A percentile compares a stretch with the other conserved stretches of the same genome.
Evolutionary conservation across 2,797 vertebrate genomes (phyloP).

Genomic region (Iguana delicatissima): DNA sequence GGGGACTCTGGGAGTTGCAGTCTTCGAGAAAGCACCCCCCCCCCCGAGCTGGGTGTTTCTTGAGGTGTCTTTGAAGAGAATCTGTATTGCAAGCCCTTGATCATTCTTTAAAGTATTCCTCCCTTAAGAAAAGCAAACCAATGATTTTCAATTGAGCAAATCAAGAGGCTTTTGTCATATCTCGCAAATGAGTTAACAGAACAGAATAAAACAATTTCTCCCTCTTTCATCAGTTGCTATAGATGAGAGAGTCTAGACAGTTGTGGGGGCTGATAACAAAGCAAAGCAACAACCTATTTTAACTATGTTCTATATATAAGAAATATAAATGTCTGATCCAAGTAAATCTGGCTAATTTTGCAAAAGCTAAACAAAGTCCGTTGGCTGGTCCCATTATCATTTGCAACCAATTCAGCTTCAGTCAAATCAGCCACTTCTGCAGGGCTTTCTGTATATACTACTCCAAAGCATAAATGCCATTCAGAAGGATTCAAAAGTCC

Average conservation of each 20-base stretch:
- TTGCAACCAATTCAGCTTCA: not conserved
- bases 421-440: not conserved
- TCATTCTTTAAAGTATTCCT: conserved; percentile 37
- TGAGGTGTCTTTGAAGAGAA: conserved; percentile 15
- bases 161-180: conserved; percentile 43
- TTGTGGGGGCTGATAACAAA: conserved; percentile 11
- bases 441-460: not conserved
- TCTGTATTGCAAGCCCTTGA: not conserved
- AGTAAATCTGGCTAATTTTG: not conserved
- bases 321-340: not conserved
- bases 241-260: not conserved
- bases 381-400: not conserved
- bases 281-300: conserved; percentile 19
- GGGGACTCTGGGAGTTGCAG: not conserved
- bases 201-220: conserved; percentile 24
- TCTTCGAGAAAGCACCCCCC: not conserved
- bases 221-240: conserved; percentile 22
- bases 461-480: not conserved
- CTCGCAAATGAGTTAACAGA: conserved; percentile 54
- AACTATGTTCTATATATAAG: not conserved
- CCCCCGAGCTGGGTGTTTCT: not conserved
- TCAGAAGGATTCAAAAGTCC: not conserved
- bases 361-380: not conserved
- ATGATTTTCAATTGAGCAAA: conserved; percentile 43
- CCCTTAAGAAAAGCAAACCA: conserved; percentile 37